These are phyloP conservation scores for Pedicia rivosa DNA, from an alignment of 2,888 invertebrate genomes.

Conservation along the genomic window DNA sequence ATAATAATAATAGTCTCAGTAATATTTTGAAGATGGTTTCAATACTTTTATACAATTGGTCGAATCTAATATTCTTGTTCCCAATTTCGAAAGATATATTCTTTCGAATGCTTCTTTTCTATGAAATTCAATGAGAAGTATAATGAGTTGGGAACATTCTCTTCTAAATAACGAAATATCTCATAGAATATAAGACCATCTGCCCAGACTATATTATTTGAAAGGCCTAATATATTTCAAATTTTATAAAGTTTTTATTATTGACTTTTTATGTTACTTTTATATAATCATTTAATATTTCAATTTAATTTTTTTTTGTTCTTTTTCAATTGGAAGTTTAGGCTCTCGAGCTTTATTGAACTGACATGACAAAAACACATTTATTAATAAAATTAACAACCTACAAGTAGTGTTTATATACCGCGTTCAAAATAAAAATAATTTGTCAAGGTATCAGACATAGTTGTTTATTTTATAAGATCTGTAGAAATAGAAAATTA, in stretches of 20 bases:
- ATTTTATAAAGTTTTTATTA: slow-evolving; percentile 18
- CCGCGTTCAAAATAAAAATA: too few relatives aligned
- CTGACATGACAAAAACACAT: too few relatives aligned
- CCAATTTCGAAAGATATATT: slow-evolving; percentile 50
- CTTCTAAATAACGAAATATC: slow-evolving; percentile 55
- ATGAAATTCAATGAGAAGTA: slow-evolving; percentile 32
- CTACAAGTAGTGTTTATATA: too few relatives aligned
- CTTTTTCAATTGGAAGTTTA: too few relatives aligned
- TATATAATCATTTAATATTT: too few relatives aligned
- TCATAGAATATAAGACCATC: slow-evolving; percentile 67
- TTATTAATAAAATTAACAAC: too few relatives aligned
- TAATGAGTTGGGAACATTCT: slow-evolving; percentile 36
- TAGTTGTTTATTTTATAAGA: too few relatives aligned
- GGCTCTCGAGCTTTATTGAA: too few relatives aligned
- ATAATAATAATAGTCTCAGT: slow-evolving; percentile 39
- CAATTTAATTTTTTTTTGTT: too few relatives aligned
- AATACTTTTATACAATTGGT: slow-evolving; percentile 44
- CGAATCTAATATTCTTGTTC: slow-evolving; percentile 34
- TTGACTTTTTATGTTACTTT: too few relatives aligned
- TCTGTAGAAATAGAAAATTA: too few relatives aligned
- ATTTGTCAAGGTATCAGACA: too few relatives aligned
- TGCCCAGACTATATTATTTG: slow-evolving; percentile 59
- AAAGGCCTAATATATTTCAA: slow-evolving; percentile 35
- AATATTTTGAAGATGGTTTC: slow-evolving; percentile 45
- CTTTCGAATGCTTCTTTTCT: slow-evolving; percentile 55